Conservation (phyloP, 2,113 vertebrate species). For the Hystrix brachyura region DNA sequence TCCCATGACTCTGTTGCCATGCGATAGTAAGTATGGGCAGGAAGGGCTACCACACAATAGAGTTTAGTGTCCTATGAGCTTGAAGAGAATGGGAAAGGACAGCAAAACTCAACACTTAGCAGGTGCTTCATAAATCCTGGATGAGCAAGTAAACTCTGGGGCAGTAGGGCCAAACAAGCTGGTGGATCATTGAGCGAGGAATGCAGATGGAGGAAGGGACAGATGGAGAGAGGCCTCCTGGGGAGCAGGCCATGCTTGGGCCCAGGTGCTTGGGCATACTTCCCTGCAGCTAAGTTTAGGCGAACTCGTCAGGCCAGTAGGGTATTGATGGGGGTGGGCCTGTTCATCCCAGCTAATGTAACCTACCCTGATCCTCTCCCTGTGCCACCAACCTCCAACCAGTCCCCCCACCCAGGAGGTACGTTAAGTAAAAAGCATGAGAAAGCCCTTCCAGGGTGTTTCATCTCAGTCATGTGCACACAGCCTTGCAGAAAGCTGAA, state of each 20-base stretch:
- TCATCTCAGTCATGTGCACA: neutral
- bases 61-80: neutral
- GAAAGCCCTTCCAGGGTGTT: neutral
- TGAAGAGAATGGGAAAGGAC: neutral
- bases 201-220: neutral
- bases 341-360: neutral
- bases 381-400: neutral
- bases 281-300: neutral
- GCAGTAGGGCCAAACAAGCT: neutral
- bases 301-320: neutral
- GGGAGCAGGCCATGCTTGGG: neutral
- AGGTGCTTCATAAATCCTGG: neutral
- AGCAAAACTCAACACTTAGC: neutral
- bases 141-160: neutral
- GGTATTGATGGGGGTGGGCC: neutral
- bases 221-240: neutral
- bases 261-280: neutral
- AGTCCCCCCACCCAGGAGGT: neutral
- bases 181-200: neutral
- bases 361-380: neutral
- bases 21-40: neutral
- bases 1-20: neutral
- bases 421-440: neutral
- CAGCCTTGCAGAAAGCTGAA: neutral
- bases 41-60: neutral